A percentile compares a stretch with the other conserved stretches of the same genome.
Conservation (phyloP, 2,797 vertebrate genomes). For the Diglossa cyanea region DNA sequence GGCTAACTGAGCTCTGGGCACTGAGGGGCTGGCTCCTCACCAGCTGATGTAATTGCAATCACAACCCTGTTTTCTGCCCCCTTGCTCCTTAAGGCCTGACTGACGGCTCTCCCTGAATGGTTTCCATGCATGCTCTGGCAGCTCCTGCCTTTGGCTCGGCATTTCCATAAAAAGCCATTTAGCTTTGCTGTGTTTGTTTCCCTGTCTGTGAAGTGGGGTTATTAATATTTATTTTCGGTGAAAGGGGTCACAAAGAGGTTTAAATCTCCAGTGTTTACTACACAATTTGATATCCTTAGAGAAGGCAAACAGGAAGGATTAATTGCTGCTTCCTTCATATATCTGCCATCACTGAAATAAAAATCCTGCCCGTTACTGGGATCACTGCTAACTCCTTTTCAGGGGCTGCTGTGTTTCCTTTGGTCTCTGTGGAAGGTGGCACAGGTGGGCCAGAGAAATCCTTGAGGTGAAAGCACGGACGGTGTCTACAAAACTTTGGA, state of each 20-base stretch:
- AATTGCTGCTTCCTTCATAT: not conserved
- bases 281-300: not conserved
- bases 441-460: not conserved
- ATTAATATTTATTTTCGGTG: not conserved
- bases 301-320: constrained; percentile 5
- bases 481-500: not conserved
- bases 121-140: not conserved
- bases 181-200: not conserved
- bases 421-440: not conserved
- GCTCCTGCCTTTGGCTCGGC: not conserved
- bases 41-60: constrained; percentile 10
- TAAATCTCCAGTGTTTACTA: constrained; percentile 2
- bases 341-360: not conserved
- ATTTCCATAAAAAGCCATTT: not conserved
- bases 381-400: not conserved
- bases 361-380: not conserved
- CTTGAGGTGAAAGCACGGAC: not conserved
- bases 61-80: constrained; percentile 11
- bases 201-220: not conserved
- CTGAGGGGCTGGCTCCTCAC: not conserved
- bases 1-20: constrained; percentile 1
- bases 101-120: not conserved
- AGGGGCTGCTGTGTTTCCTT: not conserved
- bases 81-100: not conserved
- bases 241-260: not conserved